These are phyloP conservation scores for Ethmia dodecea DNA, from an alignment of 2,888 invertebrate genomes.

Conservation along the genomic window DNA sequence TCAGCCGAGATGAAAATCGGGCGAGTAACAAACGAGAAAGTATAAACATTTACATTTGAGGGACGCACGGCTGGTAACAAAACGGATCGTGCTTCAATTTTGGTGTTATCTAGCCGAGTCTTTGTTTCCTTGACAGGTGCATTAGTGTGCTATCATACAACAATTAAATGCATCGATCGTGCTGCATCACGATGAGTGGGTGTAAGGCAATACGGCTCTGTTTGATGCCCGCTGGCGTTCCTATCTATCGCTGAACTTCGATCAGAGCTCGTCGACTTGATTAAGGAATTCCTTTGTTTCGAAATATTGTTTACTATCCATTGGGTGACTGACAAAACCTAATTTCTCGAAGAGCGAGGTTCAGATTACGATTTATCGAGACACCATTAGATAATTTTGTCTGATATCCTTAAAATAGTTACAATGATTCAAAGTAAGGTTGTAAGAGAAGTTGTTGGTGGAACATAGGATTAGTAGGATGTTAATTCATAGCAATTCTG, in stretches of 20 bases:
- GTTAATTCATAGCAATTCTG: no score
- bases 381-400: no score
- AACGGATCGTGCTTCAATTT: constrained; percentile 64
- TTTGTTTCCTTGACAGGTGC: constrained; percentile 77
- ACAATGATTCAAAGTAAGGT: no score
- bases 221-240: constrained; percentile 25
- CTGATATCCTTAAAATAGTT: no score
- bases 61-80: constrained; percentile 38
- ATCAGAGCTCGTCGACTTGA: constrained; percentile 39
- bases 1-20: constrained; percentile 50
- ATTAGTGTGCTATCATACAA: constrained; percentile 72
- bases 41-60: constrained; percentile 75
- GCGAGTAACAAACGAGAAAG: constrained; percentile 51
- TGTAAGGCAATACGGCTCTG: constrained; percentile 23
- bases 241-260: constrained; percentile 20
- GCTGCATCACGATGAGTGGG: constrained; percentile 63
- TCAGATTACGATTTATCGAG: no score
- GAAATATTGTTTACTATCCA: constrained; percentile 30
- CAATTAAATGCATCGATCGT: constrained; percentile 71
- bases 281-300: constrained; percentile 65
- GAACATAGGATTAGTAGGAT: no score
- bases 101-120: constrained; percentile 61
- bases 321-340: constrained; percentile 22
- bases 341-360: constrained; percentile 27
- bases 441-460: no score